These are phyloP conservation scores for Drosophila bipectinata DNA, from an alignment of 1,140 invertebrate species.

Conservation along the genomic window DNA sequence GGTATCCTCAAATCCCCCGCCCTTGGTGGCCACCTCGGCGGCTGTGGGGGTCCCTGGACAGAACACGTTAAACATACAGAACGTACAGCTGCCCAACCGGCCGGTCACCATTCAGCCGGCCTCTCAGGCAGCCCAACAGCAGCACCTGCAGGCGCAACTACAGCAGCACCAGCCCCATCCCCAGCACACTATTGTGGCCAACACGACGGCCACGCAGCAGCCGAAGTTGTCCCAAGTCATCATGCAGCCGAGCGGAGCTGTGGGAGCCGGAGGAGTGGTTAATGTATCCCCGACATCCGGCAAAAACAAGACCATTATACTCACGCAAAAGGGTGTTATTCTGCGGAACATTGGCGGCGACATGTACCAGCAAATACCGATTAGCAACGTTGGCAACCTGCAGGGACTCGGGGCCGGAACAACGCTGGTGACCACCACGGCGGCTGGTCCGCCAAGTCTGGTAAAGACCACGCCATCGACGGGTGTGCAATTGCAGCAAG, in stretches of 20 bases:
- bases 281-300: slow-evolving; percentile 63
- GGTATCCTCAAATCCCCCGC: slow-evolving; percentile 74
- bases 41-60: slow-evolving; percentile 53
- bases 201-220: slow-evolving; percentile 80
- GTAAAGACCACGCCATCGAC: slow-evolving; percentile 71
- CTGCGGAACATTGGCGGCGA: slow-evolving; percentile 80
- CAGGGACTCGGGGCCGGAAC: slow-evolving; percentile 62
- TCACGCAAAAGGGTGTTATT: slow-evolving; percentile 82
- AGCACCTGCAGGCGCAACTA: slow-evolving; percentile 78
- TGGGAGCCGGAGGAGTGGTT: slow-evolving; percentile 44
- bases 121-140: slow-evolving; percentile 78
- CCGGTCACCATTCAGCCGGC: slow-evolving; percentile 83
- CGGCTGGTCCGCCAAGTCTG: slow-evolving; percentile 76
- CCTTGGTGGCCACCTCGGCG: slow-evolving; percentile 71
- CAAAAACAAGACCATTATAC: slow-evolving; percentile 82
- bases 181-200: slow-evolving; percentile 81
- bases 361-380: slow-evolving; percentile 83
- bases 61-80: slow-evolving; percentile 81
- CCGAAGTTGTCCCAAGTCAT: slow-evolving; percentile 78
- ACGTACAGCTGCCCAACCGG: slow-evolving; percentile 78
- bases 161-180: slow-evolving; percentile 79
- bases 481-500: slow-evolving; percentile 50
- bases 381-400: slow-evolving; percentile 75
- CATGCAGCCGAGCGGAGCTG: slow-evolving; percentile 63
- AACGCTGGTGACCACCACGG: slow-evolving; percentile 75